Conservation (phyloP, 1,140 invertebrate genomes). For the Aphaenogaster rudis region DNA sequence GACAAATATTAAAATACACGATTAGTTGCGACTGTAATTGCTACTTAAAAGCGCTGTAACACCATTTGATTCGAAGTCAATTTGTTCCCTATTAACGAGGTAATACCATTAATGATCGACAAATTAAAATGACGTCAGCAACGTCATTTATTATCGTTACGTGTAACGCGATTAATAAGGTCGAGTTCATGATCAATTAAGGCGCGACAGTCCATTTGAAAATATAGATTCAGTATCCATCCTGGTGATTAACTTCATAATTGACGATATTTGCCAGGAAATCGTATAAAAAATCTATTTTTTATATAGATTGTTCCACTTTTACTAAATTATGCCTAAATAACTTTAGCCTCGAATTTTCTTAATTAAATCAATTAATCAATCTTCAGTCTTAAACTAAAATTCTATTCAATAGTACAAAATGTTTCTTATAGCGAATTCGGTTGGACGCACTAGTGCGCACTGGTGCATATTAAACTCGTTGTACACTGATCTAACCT, state of each 20-base stretch:
- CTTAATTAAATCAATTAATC: neutral
- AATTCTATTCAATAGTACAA: neutral
- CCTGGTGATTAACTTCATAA: neutral
- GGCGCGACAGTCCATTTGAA: neutral
- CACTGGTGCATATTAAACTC: no score
- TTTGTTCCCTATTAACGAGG: neutral
- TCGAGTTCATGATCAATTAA: slow-evolving; percentile 4
- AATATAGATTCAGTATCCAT: neutral
- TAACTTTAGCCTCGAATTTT: neutral
- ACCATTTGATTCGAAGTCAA: neutral
- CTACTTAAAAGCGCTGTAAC: neutral
- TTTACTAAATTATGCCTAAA: neutral
- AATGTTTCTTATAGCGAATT: no score
- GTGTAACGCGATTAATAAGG: neutral
- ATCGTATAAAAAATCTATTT: neutral
- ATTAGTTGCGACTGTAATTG: neutral
- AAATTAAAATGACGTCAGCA: slow-evolving; percentile 3
- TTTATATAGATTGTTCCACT: neutral
- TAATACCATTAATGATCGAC: neutral
- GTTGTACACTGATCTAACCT: no score
- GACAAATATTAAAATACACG: slow-evolving; percentile 29
- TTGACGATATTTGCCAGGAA: neutral
- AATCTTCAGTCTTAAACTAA: neutral
- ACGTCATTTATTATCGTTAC: neutral
- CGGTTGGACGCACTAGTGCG: no score